phyloP scores from a whole-genome alignment of 2,797 vertebrate species.

The Pteronotus mesoamericanus region DNA sequence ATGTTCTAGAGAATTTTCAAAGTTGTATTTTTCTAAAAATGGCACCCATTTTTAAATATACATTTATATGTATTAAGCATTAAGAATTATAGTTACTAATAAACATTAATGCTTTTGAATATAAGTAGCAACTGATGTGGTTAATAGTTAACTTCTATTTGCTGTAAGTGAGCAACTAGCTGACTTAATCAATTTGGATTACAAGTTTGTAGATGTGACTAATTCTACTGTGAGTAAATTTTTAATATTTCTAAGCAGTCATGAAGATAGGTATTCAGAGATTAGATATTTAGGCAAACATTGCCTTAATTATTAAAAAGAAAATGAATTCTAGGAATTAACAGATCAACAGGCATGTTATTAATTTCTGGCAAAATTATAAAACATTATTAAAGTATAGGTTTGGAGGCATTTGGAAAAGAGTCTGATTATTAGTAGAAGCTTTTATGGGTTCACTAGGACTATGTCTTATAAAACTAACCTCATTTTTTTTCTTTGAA shows the following conservation, averaged over 20 bases:
- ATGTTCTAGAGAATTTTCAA: background rate
- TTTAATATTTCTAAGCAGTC: background rate
- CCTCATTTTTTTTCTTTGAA: background rate
- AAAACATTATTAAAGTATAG: background rate
- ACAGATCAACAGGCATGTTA: background rate
- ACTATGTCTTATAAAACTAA: background rate
- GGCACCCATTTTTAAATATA: background rate
- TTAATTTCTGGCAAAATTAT: slow-evolving; percentile 16
- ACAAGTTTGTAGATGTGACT: background rate
- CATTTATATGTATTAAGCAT: background rate
- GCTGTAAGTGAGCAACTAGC: background rate
- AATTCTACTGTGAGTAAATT: background rate
- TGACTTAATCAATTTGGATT: background rate
- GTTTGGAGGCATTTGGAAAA: background rate
- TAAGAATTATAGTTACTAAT: background rate
- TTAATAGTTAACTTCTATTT: background rate
- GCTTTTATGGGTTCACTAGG: background rate
- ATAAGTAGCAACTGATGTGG: background rate
- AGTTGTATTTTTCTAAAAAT: background rate
- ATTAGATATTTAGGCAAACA: background rate
- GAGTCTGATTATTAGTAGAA: background rate
- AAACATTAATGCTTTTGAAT: background rate
- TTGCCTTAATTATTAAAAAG: background rate
- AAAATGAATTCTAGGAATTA: background rate
- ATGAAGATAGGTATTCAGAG: background rate